Evolutionary conservation across 2,888 invertebrate species (phyloP).

Genomic region (Epinotia bilunana): DNA sequence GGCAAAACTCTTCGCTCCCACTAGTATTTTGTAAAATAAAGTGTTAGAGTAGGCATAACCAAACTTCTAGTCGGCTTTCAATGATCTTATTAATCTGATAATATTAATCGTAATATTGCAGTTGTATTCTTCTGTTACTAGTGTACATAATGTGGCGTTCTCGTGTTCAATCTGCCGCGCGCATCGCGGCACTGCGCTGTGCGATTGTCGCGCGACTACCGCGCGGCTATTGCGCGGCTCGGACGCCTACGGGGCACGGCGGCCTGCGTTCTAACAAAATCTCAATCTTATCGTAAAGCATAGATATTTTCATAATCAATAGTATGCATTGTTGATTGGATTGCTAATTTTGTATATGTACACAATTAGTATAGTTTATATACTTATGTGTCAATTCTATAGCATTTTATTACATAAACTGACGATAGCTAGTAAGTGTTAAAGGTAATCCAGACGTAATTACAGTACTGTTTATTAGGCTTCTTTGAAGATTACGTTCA

Average conservation of each 20-base stretch:
- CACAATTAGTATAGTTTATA: constrained; percentile 85
- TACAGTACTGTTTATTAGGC: constrained; percentile 73
- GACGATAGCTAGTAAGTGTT: constrained; percentile 84
- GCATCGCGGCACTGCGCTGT: constrained; percentile 41
- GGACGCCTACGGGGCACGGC: constrained; percentile 46
- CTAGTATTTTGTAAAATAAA: constrained; percentile 60
- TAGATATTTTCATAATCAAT: constrained; percentile 83
- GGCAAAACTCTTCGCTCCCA: constrained; percentile 43
- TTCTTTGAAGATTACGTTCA: constrained; percentile 65
- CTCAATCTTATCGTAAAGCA: constrained; percentile 72
- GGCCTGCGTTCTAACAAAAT: constrained; percentile 60
- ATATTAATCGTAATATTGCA: constrained; percentile 73
- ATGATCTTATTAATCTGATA: constrained; percentile 77
- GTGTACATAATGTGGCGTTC: constrained; percentile 70
- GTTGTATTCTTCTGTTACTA: constrained; percentile 72
- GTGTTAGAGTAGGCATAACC: constrained; percentile 78
- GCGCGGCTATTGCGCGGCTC: constrained; percentile 48
- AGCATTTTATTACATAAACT: constrained; percentile 84
- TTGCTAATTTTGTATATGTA: constrained; percentile 84
- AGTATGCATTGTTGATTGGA: constrained; percentile 81
- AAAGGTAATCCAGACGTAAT: constrained; percentile 73
- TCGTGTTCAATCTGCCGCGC: constrained; percentile 64
- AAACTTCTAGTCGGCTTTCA: constrained; percentile 83
- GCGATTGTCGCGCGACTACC: constrained; percentile 37
- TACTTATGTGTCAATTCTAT: constrained; percentile 86